Evolutionary conservation across 1,140 invertebrate genomes (phyloP), one percentile per base, ranked within the genome.

Genomic region (Druon quercuslanigerum): DNA sequence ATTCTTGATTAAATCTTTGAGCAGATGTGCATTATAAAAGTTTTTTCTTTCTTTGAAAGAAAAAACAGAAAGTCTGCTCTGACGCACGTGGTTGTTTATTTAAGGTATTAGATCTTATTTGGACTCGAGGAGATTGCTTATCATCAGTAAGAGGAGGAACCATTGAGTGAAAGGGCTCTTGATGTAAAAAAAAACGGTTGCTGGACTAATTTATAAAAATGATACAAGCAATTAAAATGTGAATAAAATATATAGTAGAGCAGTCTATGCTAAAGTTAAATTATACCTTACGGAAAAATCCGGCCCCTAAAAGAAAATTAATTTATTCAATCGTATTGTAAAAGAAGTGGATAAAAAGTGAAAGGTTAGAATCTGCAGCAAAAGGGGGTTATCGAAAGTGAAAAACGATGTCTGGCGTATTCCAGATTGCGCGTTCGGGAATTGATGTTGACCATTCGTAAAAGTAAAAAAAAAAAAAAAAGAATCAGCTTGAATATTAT

Each of bases 21-120:
- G 71, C 79, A 81, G 79, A 83, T 81, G 79, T 51, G 71, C 72
- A 75, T 77, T 72, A 77, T 33, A 33, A 33, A 33, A 33, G 79
- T 11, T 75, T 20, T 50, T 75, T 80, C 60, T 50, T 20, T 16
- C 13, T 16, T 16, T n/a, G 16, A 33, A 33, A 33, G 2, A 17
- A 54, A 54, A 46, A 46, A 8, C 40, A 11, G 40, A 46, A 46
- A 46, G 40, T 46, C 40, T 46, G 9, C 7, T 46, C 8, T 9
- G 40, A 46, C 40, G 40, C 9, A 46, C 40, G 40, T 1, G 7
- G 8, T 1, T 46, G 40, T 46, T 54, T 54, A 54, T 1, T 54
- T 54, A 19, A 17, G 52, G n/a, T 17, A 9, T 54, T 17, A 54
- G 13, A 17, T 54, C 52, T n/a, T n/a, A 17, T 7, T 54, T 17